Conservation (phyloP, 2,113 vertebrate species). For the Ophiodon elongatus region DNA sequence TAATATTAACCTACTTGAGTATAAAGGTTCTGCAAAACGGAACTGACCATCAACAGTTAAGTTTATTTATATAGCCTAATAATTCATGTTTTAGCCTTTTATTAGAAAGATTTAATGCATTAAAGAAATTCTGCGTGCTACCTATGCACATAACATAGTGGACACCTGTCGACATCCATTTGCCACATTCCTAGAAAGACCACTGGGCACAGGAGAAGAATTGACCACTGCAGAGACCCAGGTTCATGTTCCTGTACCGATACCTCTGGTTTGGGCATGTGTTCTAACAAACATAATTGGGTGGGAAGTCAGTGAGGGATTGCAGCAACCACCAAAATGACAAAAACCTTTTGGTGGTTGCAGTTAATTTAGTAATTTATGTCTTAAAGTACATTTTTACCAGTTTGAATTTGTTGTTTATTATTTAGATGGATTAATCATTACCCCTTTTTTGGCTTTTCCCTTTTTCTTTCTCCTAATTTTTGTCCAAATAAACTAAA, state of each 20-base stretch:
- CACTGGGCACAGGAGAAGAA: neutral
- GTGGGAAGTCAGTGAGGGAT: neutral
- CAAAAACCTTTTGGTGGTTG: neutral
- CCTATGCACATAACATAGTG: too few relatives aligned
- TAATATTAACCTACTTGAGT: neutral
- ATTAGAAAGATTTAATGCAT: neutral
- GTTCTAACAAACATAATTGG: too few relatives aligned
- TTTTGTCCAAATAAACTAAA: constrained; percentile 11
- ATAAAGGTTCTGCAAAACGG: neutral
- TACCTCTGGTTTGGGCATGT: too few relatives aligned
- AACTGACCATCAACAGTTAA: neutral
- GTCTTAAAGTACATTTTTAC: neutral
- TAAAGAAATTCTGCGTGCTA: neutral
- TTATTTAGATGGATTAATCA: neutral
- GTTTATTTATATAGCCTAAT: neutral
- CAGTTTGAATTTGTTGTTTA: neutral
- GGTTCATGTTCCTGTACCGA: neutral
- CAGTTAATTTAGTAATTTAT: neutral
- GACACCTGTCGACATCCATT: too few relatives aligned
- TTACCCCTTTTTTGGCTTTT: neutral
- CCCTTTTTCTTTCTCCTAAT: neutral
- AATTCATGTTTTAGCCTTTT: neutral
- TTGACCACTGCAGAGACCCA: neutral
- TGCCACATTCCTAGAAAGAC: too few relatives aligned
- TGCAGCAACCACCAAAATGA: neutral